Base-by-base conservation (phyloP, 2,888 invertebrate genomes). In the Xiphydria camelus region DNA sequence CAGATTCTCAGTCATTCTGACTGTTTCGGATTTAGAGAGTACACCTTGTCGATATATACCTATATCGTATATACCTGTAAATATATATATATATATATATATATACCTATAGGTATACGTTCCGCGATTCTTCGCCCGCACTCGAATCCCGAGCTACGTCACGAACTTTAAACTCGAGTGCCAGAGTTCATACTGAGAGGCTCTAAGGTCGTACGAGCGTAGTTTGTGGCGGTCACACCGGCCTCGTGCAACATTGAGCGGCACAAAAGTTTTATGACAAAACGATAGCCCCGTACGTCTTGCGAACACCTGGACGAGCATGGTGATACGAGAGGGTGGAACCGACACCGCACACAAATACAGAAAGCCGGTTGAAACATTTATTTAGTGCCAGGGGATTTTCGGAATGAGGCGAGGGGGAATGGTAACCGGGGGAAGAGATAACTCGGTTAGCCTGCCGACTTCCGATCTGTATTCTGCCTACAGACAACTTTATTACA, bases 401-500 rank as follows among this genome's bases (percentile, higher is more conserved):
- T 66, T 67, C 64, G 61, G 59, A 65, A 66, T 65, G 61, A 63
- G 46, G 49, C 29, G 23, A 32, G 37, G 39, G 41, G 44, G 39
- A 51, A 49, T 48, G 54, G 64, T 59, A 55, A 60, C 50, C 57
- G 57, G 59, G 63, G 51, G 55, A 49, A 53, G n/a, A 54, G 66
- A 65, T 71, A 70, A 73, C 66, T 68, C 59, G 67, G 70, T 71
- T 72, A 69, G 66, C 61, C 55, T 55, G 62, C 60, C 62, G 65
- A 65, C 66, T 68, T 68, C 63, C 70, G 70, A 71, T 71, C 66
- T 70, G 70, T 70, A 71, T 70, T 71, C 70, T 60, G 63, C 64
- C 68, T 65, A 61, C 64, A 64, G 59, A 61, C 61, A 64, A 68
- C 68, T 70, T 70, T 71, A 71, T 72, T 68, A 65, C 66, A 54